A percentile compares a stretch with the other conserved stretches of the same genome.
These are phyloP conservation scores for Bugulina stolonifera DNA, from an alignment of 2,888 invertebrate genomes.

Conservation along the genomic window DNA sequence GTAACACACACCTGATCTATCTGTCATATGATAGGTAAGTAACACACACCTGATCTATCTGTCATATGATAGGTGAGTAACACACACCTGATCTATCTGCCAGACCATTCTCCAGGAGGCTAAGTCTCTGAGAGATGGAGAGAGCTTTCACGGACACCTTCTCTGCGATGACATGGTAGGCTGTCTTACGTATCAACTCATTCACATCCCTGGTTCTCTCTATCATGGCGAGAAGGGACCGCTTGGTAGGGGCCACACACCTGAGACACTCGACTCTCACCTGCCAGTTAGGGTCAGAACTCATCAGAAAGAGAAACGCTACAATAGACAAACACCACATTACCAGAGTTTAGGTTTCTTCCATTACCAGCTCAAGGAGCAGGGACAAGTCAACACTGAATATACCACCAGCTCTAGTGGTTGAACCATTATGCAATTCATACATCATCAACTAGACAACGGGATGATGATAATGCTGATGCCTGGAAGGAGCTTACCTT, in stretches of 20 bases:
- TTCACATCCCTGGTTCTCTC: slow-evolving; percentile 71
- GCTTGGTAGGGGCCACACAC: slow-evolving; percentile 67
- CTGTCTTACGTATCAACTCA: slow-evolving; percentile 62
- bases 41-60: no score
- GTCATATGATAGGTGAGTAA: no score
- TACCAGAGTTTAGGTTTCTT: no score
- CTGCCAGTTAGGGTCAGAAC: slow-evolving; percentile 67
- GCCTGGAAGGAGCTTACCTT: slow-evolving; percentile 54
- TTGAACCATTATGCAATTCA: no score
- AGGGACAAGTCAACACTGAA: no score
- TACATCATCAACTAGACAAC: no score
- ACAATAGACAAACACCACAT: no score
- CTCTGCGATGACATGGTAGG: slow-evolving; percentile 53
- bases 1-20: no score
- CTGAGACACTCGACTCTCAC: slow-evolving; percentile 67
- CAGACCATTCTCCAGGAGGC: slow-evolving; percentile 62
- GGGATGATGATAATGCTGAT: no score
- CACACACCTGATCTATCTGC: slow-evolving; percentile 59
- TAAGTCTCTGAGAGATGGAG: slow-evolving; percentile 63
- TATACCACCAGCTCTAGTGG: no score
- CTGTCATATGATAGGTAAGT: no score
- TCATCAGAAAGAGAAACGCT: slow-evolving; percentile 49
- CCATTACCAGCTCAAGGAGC: no score
- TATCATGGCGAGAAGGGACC: slow-evolving; percentile 66
- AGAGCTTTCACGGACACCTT: slow-evolving; percentile 59